phyloP scores from a whole-genome alignment of 2,888 invertebrate genomes.

The Eilema depressum region DNA sequence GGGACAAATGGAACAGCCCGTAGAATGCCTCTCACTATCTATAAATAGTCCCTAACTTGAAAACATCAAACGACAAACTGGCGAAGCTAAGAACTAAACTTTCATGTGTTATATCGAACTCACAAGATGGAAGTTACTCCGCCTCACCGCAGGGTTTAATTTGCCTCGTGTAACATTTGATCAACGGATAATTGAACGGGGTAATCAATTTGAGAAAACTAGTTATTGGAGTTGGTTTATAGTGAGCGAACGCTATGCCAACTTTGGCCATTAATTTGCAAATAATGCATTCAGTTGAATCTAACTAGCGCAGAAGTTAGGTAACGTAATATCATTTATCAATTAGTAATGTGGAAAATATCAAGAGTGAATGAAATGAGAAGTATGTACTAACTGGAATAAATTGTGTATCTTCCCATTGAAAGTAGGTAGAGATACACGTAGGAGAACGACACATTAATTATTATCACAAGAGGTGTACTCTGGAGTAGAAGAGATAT shows the following conservation, averaged over 20 bases:
- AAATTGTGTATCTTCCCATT: too few species aligned
- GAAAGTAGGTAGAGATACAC: too few species aligned
- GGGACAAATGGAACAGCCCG: too few species aligned
- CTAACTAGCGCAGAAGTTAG: not conserved
- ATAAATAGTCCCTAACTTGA: not conserved
- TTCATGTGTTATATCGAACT: not conserved
- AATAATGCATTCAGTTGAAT: constrained; percentile 11
- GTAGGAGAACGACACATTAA: too few species aligned
- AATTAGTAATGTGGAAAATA: not conserved
- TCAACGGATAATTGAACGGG: constrained; percentile 23
- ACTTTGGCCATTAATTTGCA: constrained; percentile 13
- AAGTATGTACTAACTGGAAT: too few species aligned
- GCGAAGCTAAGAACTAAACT: not conserved
- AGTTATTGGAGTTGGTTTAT: constrained; percentile 16
- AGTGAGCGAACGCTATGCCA: not conserved
- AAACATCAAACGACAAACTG: constrained; percentile 9
- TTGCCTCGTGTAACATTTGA: constrained; percentile 22
- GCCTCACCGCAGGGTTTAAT: constrained; percentile 19
- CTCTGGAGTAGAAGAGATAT: too few species aligned
- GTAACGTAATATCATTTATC: not conserved
- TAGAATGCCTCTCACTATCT: too few species aligned
- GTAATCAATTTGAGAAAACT: constrained; percentile 19
- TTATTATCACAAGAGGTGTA: too few species aligned
- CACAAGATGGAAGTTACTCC: constrained; percentile 13
- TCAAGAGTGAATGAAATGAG: not conserved